phyloP scores from a whole-genome alignment of 2,888 invertebrate genomes.

The Ctena decussata region DNA sequence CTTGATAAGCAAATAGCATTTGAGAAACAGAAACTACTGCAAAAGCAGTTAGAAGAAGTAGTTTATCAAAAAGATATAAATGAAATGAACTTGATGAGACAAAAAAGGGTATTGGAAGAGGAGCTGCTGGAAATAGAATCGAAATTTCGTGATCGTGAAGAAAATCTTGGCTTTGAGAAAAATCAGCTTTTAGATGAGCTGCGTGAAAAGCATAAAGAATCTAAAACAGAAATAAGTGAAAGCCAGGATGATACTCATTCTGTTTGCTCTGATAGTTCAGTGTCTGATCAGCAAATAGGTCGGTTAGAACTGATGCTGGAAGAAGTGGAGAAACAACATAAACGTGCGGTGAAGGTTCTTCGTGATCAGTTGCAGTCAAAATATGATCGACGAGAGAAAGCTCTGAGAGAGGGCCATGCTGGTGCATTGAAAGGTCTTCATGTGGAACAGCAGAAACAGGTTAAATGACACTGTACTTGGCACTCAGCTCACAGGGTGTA shows the following conservation, averaged over 20 bases:
- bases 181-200: slow-evolving; percentile 73
- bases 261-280: slow-evolving; percentile 48
- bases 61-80: slow-evolving; percentile 79
- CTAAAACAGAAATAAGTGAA: slow-evolving; percentile 39
- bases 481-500: neutral
- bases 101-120: slow-evolving; percentile 80
- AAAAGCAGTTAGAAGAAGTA: slow-evolving; percentile 79
- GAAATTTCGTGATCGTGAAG: slow-evolving; percentile 77
- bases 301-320: slow-evolving; percentile 65
- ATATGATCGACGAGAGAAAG: slow-evolving; percentile 60
- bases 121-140: slow-evolving; percentile 79
- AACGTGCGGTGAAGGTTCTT: slow-evolving; percentile 76
- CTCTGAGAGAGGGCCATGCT: slow-evolving; percentile 62
- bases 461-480: slow-evolving; percentile 14
- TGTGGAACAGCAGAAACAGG: slow-evolving; percentile 45
- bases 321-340: slow-evolving; percentile 71
- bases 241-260: slow-evolving; percentile 32
- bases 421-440: slow-evolving; percentile 39
- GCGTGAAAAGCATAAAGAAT: slow-evolving; percentile 38
- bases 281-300: slow-evolving; percentile 51
- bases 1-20: slow-evolving; percentile 71
- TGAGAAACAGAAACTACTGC: slow-evolving; percentile 73
- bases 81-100: slow-evolving; percentile 79
- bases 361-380: slow-evolving; percentile 73
- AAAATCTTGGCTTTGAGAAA: slow-evolving; percentile 77